These are phyloP conservation scores for Iguana delicatissima DNA, from an alignment of 2,797 vertebrate species.

Conservation along the genomic window DNA sequence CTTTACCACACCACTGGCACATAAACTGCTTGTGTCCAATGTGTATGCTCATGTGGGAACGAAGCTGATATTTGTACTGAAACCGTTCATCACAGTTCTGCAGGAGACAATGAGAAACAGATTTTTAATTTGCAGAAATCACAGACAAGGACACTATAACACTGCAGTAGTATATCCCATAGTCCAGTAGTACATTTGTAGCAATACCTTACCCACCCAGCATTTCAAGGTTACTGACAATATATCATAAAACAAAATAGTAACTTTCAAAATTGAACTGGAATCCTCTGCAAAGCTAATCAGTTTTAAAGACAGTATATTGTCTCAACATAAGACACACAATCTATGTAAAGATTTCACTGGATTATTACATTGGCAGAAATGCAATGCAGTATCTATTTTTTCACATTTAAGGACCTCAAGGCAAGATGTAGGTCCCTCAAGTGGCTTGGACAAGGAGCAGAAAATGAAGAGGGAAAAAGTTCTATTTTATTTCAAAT, in stretches of 20 bases:
- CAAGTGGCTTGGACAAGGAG: background rate
- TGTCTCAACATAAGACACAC: background rate
- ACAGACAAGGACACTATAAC: background rate
- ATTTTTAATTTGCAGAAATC: background rate
- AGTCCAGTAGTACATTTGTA: background rate
- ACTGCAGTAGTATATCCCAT: background rate
- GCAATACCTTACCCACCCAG: background rate
- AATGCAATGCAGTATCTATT: background rate
- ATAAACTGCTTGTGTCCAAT: conserved; percentile 99
- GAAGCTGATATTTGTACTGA: conserved; percentile 98
- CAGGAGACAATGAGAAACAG: conserved; percentile 45
- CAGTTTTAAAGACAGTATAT: background rate
- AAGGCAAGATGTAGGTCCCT: background rate
- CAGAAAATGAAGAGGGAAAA: background rate
- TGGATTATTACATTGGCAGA: background rate
- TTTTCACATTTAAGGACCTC: background rate
- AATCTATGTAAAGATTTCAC: background rate
- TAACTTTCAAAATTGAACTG: background rate
- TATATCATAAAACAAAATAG: background rate
- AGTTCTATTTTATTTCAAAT: background rate
- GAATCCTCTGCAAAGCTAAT: background rate
- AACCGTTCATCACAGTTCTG: conserved; percentile 95
- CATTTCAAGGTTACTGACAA: background rate
- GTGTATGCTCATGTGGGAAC: conserved; percentile 98
- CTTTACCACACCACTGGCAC: conserved; percentile 99